Base-by-base conservation (phyloP, 2,888 invertebrate species). In the Stomorhina lunata region DNA sequence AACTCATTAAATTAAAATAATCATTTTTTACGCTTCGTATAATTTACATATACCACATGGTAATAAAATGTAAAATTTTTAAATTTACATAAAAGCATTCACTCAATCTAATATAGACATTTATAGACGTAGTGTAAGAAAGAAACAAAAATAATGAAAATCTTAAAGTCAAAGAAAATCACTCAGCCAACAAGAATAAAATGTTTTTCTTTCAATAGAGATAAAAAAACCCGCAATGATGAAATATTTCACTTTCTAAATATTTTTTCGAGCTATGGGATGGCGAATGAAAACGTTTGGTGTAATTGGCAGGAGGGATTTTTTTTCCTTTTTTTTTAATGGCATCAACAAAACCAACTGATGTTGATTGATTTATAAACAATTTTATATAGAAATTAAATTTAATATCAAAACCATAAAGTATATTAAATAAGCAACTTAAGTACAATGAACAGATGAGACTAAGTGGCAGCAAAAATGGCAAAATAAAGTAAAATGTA, bases 311-410 rank as follows among this genome's bases (percentile, higher is more conserved):
- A 7, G 43, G 17, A 17, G 43, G 7, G 1, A 9, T 2, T 15
- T 0, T 17, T 17, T 5, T 43, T 17, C 17, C 7, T 2, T 15
- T 0, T 17, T 17, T 5, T 43, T 17, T 43, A 17, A 9, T 12
- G 29, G 29, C 37, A 22, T 9, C 32, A 65, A 32, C 27, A 72
- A 40, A 15, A 59, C 12, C 43, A 50, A 29, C 15, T 69, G 69
- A 76, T 65, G 57, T 75, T 80, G 80, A 80, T 80, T 76, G 80
- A 80, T 80, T 76, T 71, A 76, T 76, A 75, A 75, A 80, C 66
- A 73, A 27, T 80, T 73, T 20, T 34, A 32, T 59, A 32, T 50
- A 61, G 32, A 65, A 69, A 80, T 73, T 68, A 20, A 68, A 53
- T 69, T 57, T 55, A 29, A 69, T 69, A 76, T 43, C 37, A 10